Evolutionary conservation across 2,113 vertebrate species (phyloP).

Genomic region (Symphodus melops): DNA sequence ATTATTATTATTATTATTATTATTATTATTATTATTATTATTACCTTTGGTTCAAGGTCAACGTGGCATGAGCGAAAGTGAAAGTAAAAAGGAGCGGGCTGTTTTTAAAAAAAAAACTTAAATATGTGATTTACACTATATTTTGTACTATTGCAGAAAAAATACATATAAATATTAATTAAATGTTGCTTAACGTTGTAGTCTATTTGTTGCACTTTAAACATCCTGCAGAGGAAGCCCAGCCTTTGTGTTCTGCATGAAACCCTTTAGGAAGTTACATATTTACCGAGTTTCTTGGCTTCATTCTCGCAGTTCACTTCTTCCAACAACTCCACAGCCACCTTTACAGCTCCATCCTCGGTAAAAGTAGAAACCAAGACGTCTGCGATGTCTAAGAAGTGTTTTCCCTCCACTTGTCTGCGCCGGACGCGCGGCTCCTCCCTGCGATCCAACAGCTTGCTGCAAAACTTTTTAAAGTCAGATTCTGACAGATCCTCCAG

Average conservation of each 20-base stretch:
- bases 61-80: background rate
- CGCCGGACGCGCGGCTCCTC: constrained; percentile 6
- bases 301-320: rapidly evolving
- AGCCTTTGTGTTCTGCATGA: no score
- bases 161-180: no score
- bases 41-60: no score
- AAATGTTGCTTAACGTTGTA: no score
- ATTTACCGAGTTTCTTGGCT: constrained; percentile 6
- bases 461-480: rapidly evolving
- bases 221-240: no score
- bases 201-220: no score
- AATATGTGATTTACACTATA: no score
- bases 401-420: background rate
- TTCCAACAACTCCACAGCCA: constrained; percentile 15
- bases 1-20: no score
- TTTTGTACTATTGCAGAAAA: no score
- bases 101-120: background rate
- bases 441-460: constrained; percentile 27
- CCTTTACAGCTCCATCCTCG: rapidly evolving
- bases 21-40: no score
- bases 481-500: rapidly evolving
- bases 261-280: background rate
- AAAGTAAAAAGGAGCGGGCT: background rate
- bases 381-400: rapidly evolving
- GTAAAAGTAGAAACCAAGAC: constrained; percentile 44